phyloP scores from a whole-genome alignment of 92 coral and sea anemone genomes.

The Palythoa caribaeorum region DNA sequence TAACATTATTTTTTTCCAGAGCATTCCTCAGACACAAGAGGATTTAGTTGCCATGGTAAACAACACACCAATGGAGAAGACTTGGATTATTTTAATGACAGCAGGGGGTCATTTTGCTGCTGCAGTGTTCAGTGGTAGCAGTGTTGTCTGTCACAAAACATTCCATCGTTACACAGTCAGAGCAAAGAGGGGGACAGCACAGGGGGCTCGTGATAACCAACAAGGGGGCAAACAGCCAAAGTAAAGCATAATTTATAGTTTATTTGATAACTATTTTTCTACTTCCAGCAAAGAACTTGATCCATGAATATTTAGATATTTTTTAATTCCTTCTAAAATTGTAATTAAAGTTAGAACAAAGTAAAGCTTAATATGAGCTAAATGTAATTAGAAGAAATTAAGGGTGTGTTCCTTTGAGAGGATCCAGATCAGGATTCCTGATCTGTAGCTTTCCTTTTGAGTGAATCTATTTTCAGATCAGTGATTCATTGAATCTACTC shows the following conservation, averaged over 20 bases:
- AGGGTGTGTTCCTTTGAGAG: too few species aligned
- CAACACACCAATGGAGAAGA: constrained; percentile 59
- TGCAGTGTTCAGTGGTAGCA: constrained; percentile 87
- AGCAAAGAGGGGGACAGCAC: constrained; percentile 97
- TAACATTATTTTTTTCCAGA: constrained; percentile 31
- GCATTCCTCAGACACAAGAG: constrained; percentile 59
- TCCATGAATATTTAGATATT: too few species aligned
- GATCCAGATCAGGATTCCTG: too few species aligned
- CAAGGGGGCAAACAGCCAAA: constrained; percentile 94
- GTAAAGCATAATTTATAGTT: constrained; percentile 52
- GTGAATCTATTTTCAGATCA: too few species aligned
- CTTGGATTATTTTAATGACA: constrained; percentile 91
- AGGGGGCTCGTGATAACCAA: constrained; percentile 90
- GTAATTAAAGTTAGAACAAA: too few species aligned
- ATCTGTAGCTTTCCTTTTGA: too few species aligned
- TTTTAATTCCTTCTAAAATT: too few species aligned
- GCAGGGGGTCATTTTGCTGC: constrained; percentile 99
- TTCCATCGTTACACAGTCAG: constrained; percentile 98
- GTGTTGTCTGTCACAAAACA: constrained; percentile 87
- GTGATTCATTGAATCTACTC: too few species aligned
- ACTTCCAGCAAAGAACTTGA: too few species aligned
- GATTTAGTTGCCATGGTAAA: constrained; percentile 58
- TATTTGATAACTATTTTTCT: neutral
- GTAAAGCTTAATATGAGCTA: too few species aligned
- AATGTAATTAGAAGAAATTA: too few species aligned